Conservation (phyloP, 92 coral and sea anemone species). For the Virgularia gustaviana region DNA sequence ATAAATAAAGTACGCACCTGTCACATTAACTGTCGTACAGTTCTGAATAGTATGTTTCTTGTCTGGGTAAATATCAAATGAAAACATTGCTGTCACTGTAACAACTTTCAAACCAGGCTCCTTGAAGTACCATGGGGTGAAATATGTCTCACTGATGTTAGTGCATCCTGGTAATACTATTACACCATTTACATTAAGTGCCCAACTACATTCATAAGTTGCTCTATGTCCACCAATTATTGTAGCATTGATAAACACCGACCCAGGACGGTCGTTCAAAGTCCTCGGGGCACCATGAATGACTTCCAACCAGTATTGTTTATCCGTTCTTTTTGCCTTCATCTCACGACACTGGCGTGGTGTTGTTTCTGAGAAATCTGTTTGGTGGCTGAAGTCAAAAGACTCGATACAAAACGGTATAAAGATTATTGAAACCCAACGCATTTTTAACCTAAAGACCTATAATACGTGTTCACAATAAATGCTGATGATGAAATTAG, state of each 20-base stretch:
- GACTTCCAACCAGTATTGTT: background rate
- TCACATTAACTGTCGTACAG: slow-evolving; percentile 32
- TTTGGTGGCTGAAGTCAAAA: no score
- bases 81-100: background rate
- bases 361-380: no score
- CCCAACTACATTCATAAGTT: background rate
- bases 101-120: slow-evolving; percentile 10
- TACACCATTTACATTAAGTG: background rate
- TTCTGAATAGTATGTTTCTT: background rate
- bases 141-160: background rate
- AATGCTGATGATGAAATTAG: no score
- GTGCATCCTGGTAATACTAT: background rate
- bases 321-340: background rate
- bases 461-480: no score
- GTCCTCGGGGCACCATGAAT: background rate
- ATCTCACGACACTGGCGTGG: background rate
- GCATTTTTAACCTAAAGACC: no score
- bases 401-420: no score
- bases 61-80: background rate
- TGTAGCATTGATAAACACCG: background rate
- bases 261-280: background rate
- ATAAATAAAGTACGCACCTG: background rate
- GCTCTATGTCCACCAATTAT: background rate
- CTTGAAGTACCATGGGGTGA: background rate
- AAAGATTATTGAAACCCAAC: no score